Conservation (phyloP, 2,888 invertebrate genomes). For the Dysmachus trigonus region DNA sequence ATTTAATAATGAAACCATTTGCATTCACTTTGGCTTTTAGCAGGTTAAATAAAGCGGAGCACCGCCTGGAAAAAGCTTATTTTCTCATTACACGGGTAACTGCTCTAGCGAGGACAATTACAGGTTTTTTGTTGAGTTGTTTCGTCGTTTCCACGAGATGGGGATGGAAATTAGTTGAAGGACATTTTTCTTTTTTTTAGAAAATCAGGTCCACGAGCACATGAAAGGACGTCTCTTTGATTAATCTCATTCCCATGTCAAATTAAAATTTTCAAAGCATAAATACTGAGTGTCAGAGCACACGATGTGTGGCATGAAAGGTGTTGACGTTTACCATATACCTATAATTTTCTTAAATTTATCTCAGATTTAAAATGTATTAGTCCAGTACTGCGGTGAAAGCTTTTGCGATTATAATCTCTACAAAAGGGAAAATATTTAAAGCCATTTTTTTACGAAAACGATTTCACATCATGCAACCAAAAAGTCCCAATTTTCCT, state of each 20-base stretch:
- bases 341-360: too few species aligned
- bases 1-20: conserved; percentile 9
- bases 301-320: too few species aligned
- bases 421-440: not conserved
- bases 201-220: not conserved
- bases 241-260: not conserved
- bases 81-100: not conserved
- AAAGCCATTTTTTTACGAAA: not conserved
- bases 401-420: not conserved
- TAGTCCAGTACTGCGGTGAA: not conserved
- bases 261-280: too few species aligned
- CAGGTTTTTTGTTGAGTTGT: not conserved
- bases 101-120: not conserved
- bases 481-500: not conserved
- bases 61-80: not conserved
- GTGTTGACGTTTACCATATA: too few species aligned
- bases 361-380: not conserved
- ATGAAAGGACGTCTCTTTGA: not conserved
- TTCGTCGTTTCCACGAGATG: not conserved
- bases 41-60: not conserved
- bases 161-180: not conserved
- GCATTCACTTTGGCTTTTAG: not conserved
- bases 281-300: too few species aligned
- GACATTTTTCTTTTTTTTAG: not conserved
- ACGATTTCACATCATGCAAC: not conserved